phyloP scores from a whole-genome alignment of 2,888 invertebrate genomes.

The Agrotis clavis region DNA sequence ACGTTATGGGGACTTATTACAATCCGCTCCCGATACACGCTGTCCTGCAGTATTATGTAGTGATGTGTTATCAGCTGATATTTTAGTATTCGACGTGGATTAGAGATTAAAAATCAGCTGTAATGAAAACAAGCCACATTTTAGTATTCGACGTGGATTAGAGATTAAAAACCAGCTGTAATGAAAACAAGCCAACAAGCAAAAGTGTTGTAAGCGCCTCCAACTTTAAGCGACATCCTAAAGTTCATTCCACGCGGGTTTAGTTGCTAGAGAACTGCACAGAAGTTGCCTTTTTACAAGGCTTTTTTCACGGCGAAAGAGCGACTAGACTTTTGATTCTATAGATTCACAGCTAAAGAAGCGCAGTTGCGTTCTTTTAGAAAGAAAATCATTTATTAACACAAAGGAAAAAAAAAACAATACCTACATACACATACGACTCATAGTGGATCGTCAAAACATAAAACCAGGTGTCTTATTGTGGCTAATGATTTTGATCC shows the following conservation, averaged over 20 bases:
- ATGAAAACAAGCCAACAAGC: no score
- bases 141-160: slow-evolving; percentile 27
- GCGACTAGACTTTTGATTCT: no score
- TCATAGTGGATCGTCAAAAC: no score
- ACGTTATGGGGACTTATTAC: slow-evolving; percentile 90
- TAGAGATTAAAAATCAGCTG: slow-evolving; percentile 2
- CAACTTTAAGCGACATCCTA: not conserved
- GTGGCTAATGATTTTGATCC: no score
- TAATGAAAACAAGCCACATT: slow-evolving; percentile 18
- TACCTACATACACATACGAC: no score
- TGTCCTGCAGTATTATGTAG: slow-evolving; percentile 79
- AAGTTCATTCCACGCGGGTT: not conserved
- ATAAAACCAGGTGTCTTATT: not conserved
- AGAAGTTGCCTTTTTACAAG: not conserved
- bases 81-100: slow-evolving; percentile 35
- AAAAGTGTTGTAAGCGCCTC: no score
- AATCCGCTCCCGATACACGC: slow-evolving; percentile 86
- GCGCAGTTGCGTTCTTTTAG: no score
- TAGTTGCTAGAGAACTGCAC: not conserved
- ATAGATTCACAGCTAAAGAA: no score
- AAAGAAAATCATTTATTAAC: no score
- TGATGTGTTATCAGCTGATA: slow-evolving; percentile 58
- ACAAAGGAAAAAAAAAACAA: no score
- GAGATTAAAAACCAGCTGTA: not conserved
- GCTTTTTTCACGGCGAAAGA: not conserved